Evolutionary conservation across 2,888 invertebrate species (phyloP).

Genomic region (Idaea straminata): DNA sequence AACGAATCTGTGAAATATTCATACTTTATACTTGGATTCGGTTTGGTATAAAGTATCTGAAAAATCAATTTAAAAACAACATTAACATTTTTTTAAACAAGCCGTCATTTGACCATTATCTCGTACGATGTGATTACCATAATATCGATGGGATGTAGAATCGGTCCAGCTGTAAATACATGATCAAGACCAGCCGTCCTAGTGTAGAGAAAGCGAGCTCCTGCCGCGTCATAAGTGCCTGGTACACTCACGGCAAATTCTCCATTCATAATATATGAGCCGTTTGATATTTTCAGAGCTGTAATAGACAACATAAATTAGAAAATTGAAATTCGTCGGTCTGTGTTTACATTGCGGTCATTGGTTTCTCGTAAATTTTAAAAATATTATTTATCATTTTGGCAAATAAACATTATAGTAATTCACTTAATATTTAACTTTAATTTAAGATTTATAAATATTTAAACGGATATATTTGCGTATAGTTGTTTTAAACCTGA

Average conservation of each 20-base stretch:
- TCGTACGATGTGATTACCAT: constrained; percentile 78
- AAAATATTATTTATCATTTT: constrained; percentile 21
- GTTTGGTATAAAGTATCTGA: constrained; percentile 89
- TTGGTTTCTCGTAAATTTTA: constrained; percentile 16
- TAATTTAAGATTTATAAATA: constrained; percentile 52
- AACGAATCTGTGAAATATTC: constrained; percentile 90
- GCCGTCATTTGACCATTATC: background rate
- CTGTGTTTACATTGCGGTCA: constrained; percentile 13
- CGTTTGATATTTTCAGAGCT: constrained; percentile 89
- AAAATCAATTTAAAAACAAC: constrained; percentile 26
- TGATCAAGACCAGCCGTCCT: constrained; percentile 87
- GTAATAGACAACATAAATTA: constrained; percentile 41
- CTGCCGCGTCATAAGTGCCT: constrained; percentile 88
- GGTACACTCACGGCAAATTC: constrained; percentile 88
- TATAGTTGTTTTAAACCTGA: too few relatives aligned
- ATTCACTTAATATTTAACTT: constrained; percentile 34
- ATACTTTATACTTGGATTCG: constrained; percentile 94
- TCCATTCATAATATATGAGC: constrained; percentile 90
- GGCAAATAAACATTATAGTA: constrained; percentile 23
- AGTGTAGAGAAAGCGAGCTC: constrained; percentile 89
- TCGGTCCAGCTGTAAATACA: constrained; percentile 89
- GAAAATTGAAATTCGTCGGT: constrained; percentile 13
- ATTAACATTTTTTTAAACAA: background rate
- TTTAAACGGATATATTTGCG: too few relatives aligned
- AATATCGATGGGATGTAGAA: constrained; percentile 87